Percentiles rank a stretch among this genome's conserved stretches.
Conservation (phyloP, 2,888 invertebrate species). For the Caenorhabditis sinica region DNA sequence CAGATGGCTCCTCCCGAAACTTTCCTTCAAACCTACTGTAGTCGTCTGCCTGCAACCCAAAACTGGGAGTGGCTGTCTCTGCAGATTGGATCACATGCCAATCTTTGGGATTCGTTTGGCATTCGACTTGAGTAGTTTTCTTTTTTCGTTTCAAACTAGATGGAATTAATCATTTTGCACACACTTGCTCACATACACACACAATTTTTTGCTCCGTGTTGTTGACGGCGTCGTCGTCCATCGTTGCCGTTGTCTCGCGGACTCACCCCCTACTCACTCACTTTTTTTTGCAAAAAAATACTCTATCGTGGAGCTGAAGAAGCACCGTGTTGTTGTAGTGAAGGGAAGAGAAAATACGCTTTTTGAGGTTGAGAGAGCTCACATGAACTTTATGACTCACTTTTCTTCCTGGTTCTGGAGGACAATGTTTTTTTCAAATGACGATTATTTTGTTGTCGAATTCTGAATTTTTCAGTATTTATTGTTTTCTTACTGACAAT, state of each 20-base stretch:
- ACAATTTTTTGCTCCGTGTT: conserved; percentile 56
- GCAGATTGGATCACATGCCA: conserved; percentile 1
- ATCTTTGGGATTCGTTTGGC: conserved; percentile 6
- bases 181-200: conserved; percentile 40
- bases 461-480: not conserved
- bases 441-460: not conserved
- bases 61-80: not conserved
- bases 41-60: not conserved
- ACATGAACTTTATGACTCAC: conserved; percentile 31
- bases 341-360: not conserved
- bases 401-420: not conserved
- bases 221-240: conserved; percentile 55
- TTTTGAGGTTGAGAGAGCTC: conserved; percentile 25
- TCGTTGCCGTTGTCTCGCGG: conserved; percentile 8
- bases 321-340: conserved; percentile 26
- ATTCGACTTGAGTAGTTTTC: conserved; percentile 28
- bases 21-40: not conserved
- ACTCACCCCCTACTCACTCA: conserved; percentile 30
- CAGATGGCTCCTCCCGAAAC: too few species aligned
- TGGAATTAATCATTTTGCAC: conserved; percentile 63
- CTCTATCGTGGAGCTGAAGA: conserved; percentile 21
- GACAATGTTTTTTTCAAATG: not conserved
- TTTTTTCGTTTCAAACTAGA: conserved; percentile 33
- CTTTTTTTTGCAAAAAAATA: conserved; percentile 48
- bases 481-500: not conserved